Evolutionary conservation across 2,113 vertebrate species (phyloP).

Genomic region (Azemiops feae): DNA sequence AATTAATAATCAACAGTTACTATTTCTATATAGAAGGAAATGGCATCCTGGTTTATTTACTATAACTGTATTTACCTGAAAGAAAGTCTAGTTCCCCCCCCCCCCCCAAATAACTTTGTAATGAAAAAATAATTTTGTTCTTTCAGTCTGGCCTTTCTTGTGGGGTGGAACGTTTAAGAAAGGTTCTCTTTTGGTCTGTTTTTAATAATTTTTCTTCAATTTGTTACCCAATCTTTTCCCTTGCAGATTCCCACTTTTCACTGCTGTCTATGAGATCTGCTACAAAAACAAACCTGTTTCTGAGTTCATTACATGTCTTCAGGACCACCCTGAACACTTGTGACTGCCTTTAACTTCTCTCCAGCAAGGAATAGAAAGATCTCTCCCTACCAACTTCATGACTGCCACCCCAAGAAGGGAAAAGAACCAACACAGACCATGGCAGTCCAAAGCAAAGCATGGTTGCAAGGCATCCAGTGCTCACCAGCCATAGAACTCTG

Average conservation of each 20-base stretch:
- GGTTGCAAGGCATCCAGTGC: background rate
- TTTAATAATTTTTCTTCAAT: background rate
- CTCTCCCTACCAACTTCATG: background rate
- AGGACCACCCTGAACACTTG: slow-evolving; percentile 92
- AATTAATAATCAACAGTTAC: background rate
- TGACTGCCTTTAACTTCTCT: slow-evolving; percentile 53
- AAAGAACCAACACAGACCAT: background rate
- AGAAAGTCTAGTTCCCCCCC: background rate
- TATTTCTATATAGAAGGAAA: background rate
- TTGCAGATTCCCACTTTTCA: slow-evolving; percentile 92
- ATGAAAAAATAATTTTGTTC: background rate
- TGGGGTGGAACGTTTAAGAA: background rate
- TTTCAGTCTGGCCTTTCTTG: background rate
- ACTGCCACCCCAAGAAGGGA: slow-evolving; percentile 18
- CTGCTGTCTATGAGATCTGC: slow-evolving; percentile 89
- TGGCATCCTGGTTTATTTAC: background rate
- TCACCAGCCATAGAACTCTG: background rate
- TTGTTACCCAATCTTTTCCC: background rate
- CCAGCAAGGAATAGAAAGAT: background rate
- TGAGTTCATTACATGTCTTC: slow-evolving; percentile 88
- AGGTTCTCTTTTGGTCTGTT: background rate
- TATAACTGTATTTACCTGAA: background rate
- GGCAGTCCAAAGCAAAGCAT: background rate
- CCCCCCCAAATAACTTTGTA: background rate
- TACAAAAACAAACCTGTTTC: slow-evolving; percentile 82